Base-by-base conservation (phyloP, 1,140 invertebrate species). In the Drosophila pruinosa region DNA sequence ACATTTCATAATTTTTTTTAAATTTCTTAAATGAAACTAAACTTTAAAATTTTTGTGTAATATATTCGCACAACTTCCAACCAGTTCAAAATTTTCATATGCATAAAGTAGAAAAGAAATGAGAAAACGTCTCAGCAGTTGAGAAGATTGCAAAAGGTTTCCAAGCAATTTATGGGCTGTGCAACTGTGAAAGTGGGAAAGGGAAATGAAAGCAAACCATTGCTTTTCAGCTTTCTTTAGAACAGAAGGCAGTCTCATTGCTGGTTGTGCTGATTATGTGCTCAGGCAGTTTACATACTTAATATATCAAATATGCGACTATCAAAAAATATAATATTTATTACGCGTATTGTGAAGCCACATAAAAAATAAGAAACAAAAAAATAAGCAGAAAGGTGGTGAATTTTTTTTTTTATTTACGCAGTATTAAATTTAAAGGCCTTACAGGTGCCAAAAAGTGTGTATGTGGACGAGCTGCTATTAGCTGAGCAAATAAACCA, bases 401-500 rank as follows among this genome's bases (percentile, higher is more conserved):
- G 21, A 34, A 17, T 28, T 28, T 26, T 39, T 48, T 83, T 83
- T 83, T 74, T 83, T 77, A 68, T 62, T 62, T 48, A 56, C 36
- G 68, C 64, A 57, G 63, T 54, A 65, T 41, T 38, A 59, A 68
- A 67, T 57, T 52, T 75, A 75, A 79, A 58, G 31, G 43, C 31
- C 26, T 58, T 56, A 39, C 22, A 21, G 63, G 19, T 43, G 21
- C 1, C n/a, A 14, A 19, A 19, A 56, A 4, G 28, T 39, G 24
- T 39, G 62, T 19, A 15, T 53, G 22, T 5, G 43, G 26, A 31
- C 48, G 39, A 38, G 41, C 59, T 72, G 72, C 72, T 76, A 79
- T 85, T 85, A 71, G 81, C 61, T 74, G 64, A 72, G 50, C 73
- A 77, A 85, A 86, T 81, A 86, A 86, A 86, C 77, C 74, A 63